phyloP scores from a whole-genome alignment of 1,140 invertebrate genomes.

The Drosophila navojoa region DNA sequence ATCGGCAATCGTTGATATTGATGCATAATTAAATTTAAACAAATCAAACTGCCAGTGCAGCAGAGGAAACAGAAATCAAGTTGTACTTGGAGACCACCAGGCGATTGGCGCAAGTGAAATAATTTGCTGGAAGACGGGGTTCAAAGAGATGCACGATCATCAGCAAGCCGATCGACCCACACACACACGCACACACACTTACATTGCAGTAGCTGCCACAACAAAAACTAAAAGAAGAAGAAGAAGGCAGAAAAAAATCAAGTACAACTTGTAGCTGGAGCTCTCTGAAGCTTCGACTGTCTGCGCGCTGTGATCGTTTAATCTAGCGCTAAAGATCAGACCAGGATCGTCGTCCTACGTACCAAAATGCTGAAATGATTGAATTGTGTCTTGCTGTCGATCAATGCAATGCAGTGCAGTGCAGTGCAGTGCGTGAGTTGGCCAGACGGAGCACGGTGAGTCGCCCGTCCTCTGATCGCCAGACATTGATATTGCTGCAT shows the following conservation, averaged over 20 bases:
- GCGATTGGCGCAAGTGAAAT: conserved; percentile 66
- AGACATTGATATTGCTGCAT: conserved; percentile 56
- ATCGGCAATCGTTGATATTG: conserved; percentile 68
- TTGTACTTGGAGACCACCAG: conserved; percentile 76
- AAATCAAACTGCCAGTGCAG: conserved; percentile 77
- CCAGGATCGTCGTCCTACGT: conserved; percentile 53
- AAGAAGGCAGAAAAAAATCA: background rate
- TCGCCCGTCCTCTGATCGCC: conserved; percentile 45
- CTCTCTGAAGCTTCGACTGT: conserved; percentile 27
- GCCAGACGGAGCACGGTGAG: conserved; percentile 29
- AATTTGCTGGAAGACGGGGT: conserved; percentile 64
- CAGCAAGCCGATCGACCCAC: conserved; percentile 49
- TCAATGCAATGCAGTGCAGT: conserved; percentile 54
- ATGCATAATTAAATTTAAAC: conserved; percentile 83
- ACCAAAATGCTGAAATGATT: conserved; percentile 67
- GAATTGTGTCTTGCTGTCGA: conserved; percentile 81
- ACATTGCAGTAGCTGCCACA: conserved; percentile 17
- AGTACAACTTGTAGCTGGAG: conserved; percentile 14
- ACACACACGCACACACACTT: conserved; percentile 53
- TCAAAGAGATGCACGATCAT: conserved; percentile 25
- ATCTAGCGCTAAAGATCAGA: conserved; percentile 81
- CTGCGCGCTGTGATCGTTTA: conserved; percentile 68
- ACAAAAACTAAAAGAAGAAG: conserved; percentile 4
- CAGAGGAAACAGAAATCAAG: conserved; percentile 82
- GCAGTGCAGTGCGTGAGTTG: conserved; percentile 49